These are phyloP conservation scores for Drosophila oshimai DNA, from an alignment of 1,140 invertebrate genomes.

Conservation along the genomic window DNA sequence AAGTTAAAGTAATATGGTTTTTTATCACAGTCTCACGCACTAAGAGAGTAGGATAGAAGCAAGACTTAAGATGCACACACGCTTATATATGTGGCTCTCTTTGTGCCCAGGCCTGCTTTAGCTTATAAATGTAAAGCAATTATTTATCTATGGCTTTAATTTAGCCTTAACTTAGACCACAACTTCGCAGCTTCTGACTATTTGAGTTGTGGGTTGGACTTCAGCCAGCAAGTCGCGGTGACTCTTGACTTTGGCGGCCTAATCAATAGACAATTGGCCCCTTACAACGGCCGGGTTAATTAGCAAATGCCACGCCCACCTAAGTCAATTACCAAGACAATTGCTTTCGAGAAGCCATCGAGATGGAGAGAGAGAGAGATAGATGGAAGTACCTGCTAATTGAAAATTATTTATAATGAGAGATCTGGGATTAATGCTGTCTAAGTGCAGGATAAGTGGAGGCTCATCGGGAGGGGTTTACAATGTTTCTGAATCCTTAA, in stretches of 20 bases:
- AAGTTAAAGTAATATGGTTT: no score
- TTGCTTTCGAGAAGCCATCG: constrained; percentile 22
- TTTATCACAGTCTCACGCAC: no score
- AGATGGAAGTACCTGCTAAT: constrained; percentile 65
- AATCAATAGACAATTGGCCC: constrained; percentile 38
- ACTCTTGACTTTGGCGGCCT: constrained; percentile 24
- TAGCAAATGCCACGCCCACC: constrained; percentile 15
- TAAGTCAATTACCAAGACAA: constrained; percentile 48
- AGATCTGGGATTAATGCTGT: constrained; percentile 29
- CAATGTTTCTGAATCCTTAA: constrained; percentile 40
- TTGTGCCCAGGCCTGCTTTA: no score
- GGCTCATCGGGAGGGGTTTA: not conserved
- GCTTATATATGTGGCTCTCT: no score
- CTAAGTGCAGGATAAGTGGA: not conserved
- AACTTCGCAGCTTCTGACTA: not conserved
- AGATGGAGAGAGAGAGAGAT: constrained; percentile 1
- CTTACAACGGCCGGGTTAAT: constrained; percentile 25
- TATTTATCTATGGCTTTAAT: not conserved
- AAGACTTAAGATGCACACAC: no score
- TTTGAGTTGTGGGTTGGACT: constrained; percentile 4
- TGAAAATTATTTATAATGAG: constrained; percentile 69
- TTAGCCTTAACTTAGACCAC: not conserved
- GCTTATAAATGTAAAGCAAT: no score
- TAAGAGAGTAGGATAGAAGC: no score
- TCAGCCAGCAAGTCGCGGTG: constrained; percentile 11